Evolutionary conservation across 2,888 invertebrate species (phyloP), one percentile per base, ranked within the genome.

Genomic region (Morpho helenor): DNA sequence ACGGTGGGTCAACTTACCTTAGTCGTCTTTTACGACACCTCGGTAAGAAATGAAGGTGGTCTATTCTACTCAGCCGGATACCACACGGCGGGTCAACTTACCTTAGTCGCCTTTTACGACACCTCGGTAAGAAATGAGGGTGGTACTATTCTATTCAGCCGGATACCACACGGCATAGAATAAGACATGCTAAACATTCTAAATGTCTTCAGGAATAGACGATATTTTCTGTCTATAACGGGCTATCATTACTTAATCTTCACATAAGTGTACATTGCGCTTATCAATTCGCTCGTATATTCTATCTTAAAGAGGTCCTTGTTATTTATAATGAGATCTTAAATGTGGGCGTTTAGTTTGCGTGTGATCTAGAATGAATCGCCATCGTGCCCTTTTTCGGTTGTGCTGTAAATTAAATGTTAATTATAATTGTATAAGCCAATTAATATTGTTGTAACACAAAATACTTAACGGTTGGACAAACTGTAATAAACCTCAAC

Each of bases 301-400:
- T 46, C 41, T 53, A 63, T 60, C 60, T 56, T 57, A 47, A 8
- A 55, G 47, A 58, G 60, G 49, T 60, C 56, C 60, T 58, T 58
- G 62, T 63, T 63, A 63, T 63, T 63, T 63, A 63, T 63, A 63
- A 63, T 63, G 63, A 63, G 63, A 63, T 63, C 63, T 63, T 31
- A 45, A 48, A 53, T 48, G 63, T 63, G 63, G 63, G 63, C 63
- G 63, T 50, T 31, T 56, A 9, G 61, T 50, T 63, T 54, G 61
- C 63, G 63, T 62, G 62, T 61, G 63, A 63, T 63, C 63, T 61
- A 43, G 61, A 63, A 59, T 61, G 63, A 53, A 63, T 63, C 63
- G 63, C 63, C 53, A 41, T 42, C 44, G 44, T 47, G 39, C 22
- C 58, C 61, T 59, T 63, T 63, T 61, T 61, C 61, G 61, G 61